A percentile compares a stretch with the other conserved stretches of the same genome.
Evolutionary conservation across 2,888 invertebrate species (phyloP).

Genomic region (Metellina segmentata): DNA sequence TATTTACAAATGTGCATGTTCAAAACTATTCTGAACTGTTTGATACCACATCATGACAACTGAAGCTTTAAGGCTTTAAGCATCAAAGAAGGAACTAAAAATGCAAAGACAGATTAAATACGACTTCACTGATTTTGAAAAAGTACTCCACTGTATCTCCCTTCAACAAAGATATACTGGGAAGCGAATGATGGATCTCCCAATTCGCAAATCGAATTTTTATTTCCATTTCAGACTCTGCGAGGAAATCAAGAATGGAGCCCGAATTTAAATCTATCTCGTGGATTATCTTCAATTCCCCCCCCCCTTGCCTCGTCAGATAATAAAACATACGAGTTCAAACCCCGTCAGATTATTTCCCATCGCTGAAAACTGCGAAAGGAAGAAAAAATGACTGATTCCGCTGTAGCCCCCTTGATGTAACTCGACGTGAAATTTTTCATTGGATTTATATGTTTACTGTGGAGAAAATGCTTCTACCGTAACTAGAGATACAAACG

Average conservation of each 20-base stretch:
- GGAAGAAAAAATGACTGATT: not conserved
- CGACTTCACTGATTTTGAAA: not conserved
- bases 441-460: conserved; percentile 38
- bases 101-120: not conserved
- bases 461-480: not conserved
- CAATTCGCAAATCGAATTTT: not conserved
- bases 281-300: not conserved
- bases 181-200: not conserved
- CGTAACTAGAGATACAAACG: conserved; percentile 23
- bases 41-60: not conserved
- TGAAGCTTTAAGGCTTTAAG: not conserved
- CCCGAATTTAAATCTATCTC: not conserved
- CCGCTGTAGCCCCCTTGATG: not conserved
- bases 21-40: not conserved
- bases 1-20: not conserved
- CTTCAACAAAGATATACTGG: not conserved
- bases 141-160: not conserved
- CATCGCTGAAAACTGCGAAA: not conserved
- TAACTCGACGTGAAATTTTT: conserved; percentile 14
- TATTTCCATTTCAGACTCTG: not conserved
- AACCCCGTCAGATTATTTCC: conserved; percentile 6
- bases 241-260: not conserved
- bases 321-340: not conserved
- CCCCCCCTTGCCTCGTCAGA: not conserved
- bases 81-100: not conserved